Percentiles rank a stretch among this genome's conserved stretches.
Evolutionary conservation across 2,797 vertebrate genomes (phyloP).

Genomic region (Hemitrygon akajei): DNA sequence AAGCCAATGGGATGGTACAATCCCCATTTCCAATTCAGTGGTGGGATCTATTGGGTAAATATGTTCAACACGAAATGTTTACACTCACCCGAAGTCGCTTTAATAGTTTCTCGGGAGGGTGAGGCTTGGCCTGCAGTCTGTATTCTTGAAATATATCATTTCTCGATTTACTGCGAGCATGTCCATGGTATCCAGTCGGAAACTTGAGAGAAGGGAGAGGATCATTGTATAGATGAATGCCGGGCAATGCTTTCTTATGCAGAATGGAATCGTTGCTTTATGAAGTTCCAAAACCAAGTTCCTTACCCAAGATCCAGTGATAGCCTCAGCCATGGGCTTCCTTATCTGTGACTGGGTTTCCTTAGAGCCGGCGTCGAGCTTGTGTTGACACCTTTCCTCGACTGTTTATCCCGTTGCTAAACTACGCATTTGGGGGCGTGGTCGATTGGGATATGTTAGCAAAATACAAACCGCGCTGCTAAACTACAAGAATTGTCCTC

Average conservation of each 20-base stretch:
- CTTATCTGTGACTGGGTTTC: not conserved
- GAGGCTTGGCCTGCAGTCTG: conserved; percentile 49
- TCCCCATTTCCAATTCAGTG: not conserved
- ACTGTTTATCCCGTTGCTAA: conserved; percentile 32
- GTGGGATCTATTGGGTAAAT: not conserved
- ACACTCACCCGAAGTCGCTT: conserved; percentile 45
- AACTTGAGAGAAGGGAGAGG: conserved; percentile 46
- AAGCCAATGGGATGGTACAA: too few relatives aligned
- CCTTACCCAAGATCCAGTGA: conserved; percentile 53
- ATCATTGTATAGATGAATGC: not conserved
- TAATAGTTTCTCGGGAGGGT: conserved; percentile 51
- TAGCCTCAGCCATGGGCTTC: conserved; percentile 45
- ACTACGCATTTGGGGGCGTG: conserved; percentile 23
- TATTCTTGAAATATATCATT: conserved; percentile 52
- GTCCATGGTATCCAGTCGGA: conserved; percentile 61
- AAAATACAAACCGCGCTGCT: not conserved
- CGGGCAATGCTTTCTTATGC: conserved; percentile 37
- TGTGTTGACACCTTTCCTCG: not conserved
- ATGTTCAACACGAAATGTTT: not conserved
- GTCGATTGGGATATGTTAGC: not conserved
- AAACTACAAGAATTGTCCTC: not conserved
- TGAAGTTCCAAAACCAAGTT: not conserved
- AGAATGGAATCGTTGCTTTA: not conserved
- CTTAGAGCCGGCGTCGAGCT: not conserved
- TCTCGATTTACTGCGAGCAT: conserved; percentile 54